Evolutionary conservation across 2,113 vertebrate genomes (phyloP).

Genomic region (Thamnaconus septentrionalis): DNA sequence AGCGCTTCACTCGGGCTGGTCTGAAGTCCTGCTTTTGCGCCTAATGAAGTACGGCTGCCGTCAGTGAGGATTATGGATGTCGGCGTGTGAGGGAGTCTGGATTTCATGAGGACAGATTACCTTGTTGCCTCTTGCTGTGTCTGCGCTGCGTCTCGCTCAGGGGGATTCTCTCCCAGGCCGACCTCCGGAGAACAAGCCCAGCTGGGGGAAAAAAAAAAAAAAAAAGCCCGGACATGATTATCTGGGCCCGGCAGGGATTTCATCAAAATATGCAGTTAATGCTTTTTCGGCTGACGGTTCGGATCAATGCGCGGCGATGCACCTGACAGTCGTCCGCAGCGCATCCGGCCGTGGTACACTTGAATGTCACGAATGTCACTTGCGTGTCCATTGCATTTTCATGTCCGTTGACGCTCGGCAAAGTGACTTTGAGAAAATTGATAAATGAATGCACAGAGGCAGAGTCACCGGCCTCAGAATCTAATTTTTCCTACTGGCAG

Average conservation of each 20-base stretch:
- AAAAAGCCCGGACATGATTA: constrained; percentile 49
- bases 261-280: not conserved
- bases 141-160: constrained; percentile 55
- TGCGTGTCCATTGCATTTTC: no score
- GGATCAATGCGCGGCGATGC: no score
- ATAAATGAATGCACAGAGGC: no score
- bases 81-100: constrained; percentile 50
- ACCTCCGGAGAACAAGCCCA: constrained; percentile 26
- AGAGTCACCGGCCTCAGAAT: no score
- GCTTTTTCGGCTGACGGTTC: no score
- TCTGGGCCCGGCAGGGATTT: constrained; percentile 19
- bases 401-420: no score
- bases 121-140: constrained; percentile 36
- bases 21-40: constrained; percentile 32
- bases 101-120: constrained; percentile 60
- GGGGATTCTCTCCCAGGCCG: not conserved
- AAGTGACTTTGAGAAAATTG: no score
- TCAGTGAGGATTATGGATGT: constrained; percentile 59
- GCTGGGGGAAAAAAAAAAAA: constrained; percentile 1
- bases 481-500: no score
- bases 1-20: constrained; percentile 14
- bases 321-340: no score
- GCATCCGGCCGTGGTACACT: no score
- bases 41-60: constrained; percentile 55
- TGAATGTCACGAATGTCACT: no score